Conservation (phyloP, 2,888 invertebrate genomes). For the Myopa testacea region DNA sequence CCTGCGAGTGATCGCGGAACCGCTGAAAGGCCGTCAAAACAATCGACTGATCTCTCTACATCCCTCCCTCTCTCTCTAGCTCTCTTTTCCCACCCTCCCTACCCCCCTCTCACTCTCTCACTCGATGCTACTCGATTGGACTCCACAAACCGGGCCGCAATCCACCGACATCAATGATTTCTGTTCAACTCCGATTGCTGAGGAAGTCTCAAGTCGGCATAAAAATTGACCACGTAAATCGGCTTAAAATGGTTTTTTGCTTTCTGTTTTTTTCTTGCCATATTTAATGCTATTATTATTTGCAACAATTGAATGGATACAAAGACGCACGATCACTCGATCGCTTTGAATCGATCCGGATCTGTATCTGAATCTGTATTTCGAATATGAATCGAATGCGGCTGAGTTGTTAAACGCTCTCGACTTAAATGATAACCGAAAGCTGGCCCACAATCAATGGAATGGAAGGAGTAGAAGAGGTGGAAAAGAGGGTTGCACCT, state of each 20-base stretch:
- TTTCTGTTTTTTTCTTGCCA: background rate
- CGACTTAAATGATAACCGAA: background rate
- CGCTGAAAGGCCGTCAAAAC: background rate
- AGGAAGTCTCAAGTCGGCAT: background rate
- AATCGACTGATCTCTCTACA: background rate
- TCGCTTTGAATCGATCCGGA: slow-evolving; percentile 13
- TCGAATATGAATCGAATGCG: slow-evolving; percentile 16
- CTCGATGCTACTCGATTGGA: too few relatives aligned
- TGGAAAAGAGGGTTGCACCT: background rate
- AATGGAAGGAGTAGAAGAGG: background rate
- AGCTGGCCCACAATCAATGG: background rate
- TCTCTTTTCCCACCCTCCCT: too few relatives aligned
- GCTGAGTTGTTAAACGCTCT: background rate
- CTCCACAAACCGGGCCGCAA: too few relatives aligned
- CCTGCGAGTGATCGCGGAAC: slow-evolving; percentile 34
- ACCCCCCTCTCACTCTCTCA: too few relatives aligned
- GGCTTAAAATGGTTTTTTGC: slow-evolving; percentile 1
- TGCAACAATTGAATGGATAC: background rate
- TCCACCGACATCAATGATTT: too few relatives aligned
- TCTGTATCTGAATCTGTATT: slow-evolving; percentile 24
- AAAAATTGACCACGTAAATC: background rate
- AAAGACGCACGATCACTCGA: slow-evolving; percentile 14
- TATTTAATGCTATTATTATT: slow-evolving; percentile 1
- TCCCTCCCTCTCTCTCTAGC: too few relatives aligned
- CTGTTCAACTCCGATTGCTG: too few relatives aligned